Conservation (phyloP, 2,888 invertebrate genomes). For the Galeruca laticollis region DNA sequence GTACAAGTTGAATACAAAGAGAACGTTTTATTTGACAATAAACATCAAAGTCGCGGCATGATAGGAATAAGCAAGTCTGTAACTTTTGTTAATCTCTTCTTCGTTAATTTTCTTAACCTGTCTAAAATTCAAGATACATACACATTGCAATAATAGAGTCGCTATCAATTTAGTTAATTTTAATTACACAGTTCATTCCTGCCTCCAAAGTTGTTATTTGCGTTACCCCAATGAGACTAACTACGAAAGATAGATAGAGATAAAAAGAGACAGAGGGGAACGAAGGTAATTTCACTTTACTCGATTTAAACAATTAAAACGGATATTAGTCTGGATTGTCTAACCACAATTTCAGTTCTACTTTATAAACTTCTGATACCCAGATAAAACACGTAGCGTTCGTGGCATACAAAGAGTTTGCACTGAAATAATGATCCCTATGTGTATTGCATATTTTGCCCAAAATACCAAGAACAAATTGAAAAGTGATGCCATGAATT, state of each 20-base stretch:
- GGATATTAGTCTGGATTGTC: conserved; percentile 30
- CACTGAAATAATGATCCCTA: not conserved
- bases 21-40: too few relatives aligned
- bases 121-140: not conserved
- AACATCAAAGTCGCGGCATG: too few relatives aligned
- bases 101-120: not conserved
- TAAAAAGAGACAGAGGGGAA: not conserved
- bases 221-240: not conserved
- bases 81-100: not conserved
- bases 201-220: conserved; percentile 15
- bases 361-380: conserved; percentile 22
- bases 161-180: conserved; percentile 10
- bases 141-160: not conserved
- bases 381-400: conserved; percentile 3
- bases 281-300: conserved; percentile 29
- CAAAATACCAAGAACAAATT: too few relatives aligned
- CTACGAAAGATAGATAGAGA: not conserved
- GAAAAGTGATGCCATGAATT: too few relatives aligned
- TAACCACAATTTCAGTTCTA: conserved; percentile 22
- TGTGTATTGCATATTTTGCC: too few relatives aligned
- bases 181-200: conserved; percentile 5
- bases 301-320: conserved; percentile 31
- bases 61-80: not conserved
- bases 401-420: not conserved
- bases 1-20: too few relatives aligned